Evolutionary conservation across 2,888 invertebrate genomes (phyloP), one percentile per base, ranked within the genome.

Genomic region (Caenorhabditis doughertyi): DNA sequence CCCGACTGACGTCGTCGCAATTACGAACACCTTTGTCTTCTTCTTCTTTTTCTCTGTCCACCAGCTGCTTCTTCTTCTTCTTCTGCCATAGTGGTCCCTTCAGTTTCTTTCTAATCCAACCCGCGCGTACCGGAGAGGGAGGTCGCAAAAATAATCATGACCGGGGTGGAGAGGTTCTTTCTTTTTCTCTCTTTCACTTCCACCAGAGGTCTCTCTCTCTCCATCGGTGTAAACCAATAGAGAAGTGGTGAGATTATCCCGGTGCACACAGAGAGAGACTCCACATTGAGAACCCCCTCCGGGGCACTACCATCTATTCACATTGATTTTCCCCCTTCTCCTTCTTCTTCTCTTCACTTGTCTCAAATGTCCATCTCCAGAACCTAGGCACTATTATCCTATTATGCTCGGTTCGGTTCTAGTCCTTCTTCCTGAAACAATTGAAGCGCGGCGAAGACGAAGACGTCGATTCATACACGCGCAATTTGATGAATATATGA

Each of bases 401-500:
- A 68, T 77, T 77, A 77, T 68, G 58, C n/a, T 39, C 67, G 53
- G 23, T 35, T 23, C 16, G 27, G 18, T 55, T 18, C 32, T 39
- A 13, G 39, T 13, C 39, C 39, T 11, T 39, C 39, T 13, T 29
- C 51, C 77, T 68, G 77, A 77, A 77, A 77, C 77, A 76, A 76
- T 67, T 39, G 67, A 74, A 49, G 62, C 53, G 64, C 42, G 62
- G 47, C 29, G 49, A 44, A 58, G 32, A 55, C 25, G 39, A 21
- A 25, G 27, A 55, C 27, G n/a, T 60, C 53, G 76, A 77, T 68
- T 77, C 68, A 51, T 77, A 62, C 77, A 77, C 77, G 77, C 77
- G 68, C 77, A 77, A 77, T 77, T 77, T 77, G 77, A 77, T 77
- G 77, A 77, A 77, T 77, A 77, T 77, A 77, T 77, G 68, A 68